Base-by-base conservation (phyloP, 2,888 invertebrate species). In the Desoria tigrina region DNA sequence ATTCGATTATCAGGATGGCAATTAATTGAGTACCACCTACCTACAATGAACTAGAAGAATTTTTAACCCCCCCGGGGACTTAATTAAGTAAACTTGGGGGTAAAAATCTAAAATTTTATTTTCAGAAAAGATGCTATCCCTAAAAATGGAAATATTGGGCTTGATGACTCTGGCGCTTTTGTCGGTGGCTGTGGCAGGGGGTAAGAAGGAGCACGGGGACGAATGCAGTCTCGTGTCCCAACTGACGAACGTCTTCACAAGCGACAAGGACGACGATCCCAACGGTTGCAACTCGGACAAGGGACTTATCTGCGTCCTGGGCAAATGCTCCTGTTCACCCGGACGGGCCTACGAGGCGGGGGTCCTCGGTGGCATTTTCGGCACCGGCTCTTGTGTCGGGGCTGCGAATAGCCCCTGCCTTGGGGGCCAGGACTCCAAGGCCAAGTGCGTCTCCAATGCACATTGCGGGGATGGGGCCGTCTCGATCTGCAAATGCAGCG, bases 261-360 rank as follows among this genome's bases (percentile, higher is more conserved):
- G 23, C 2, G 63, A 66, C 23, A 63, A 58, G 3, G 32, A 61
- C 27, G 69, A 66, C 45, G 50, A 63, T n/a, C 56, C 62, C 0
- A 60, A 66, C 28, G 61, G 39, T 11, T 69, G 65, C 49, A 42
- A 66, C 39, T 49, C 63, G n/a, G 61, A 61, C 26, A 66, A 66
- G 49, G 56, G 61, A n/a, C 61, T 69, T 16, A 7, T 66, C 24
- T 69, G 69, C 24, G 3, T 51, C 26, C 21, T 6, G 1, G 57
- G 57, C 2, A 63, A 63, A 45, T 69, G 69, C 49, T 42, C n/a
- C 1, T 69, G 69, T 27, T 45, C 26, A 16, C 66, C 69, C 7
- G 49, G 53, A 7, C 37, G 14, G 1, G 61, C 61, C 42, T 66
- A 66, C 37, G 66, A 69, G 14, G 61, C 66, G 24, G 54, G 57